A percentile compares a stretch with the other conserved stretches of the same genome.
phyloP scores from a whole-genome alignment of 2,888 invertebrate genomes.

The Netelia inedita region DNA sequence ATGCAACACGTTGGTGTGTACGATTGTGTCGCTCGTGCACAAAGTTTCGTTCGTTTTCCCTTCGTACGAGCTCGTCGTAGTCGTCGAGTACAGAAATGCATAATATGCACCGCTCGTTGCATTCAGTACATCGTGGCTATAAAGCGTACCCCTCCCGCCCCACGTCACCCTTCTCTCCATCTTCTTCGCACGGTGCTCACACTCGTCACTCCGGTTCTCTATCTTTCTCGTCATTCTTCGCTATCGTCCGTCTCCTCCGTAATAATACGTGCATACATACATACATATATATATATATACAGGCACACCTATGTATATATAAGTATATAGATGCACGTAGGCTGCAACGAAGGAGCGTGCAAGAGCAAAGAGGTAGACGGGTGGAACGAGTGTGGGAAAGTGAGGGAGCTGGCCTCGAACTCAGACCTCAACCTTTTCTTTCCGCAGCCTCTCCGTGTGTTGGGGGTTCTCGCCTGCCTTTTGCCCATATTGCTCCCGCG shows the following conservation, averaged over 20 bases:
- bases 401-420: slow-evolving; percentile 84
- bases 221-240: slow-evolving; percentile 43
- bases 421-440: slow-evolving; percentile 84
- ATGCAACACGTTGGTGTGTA: background rate
- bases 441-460: slow-evolving; percentile 53
- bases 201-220: slow-evolving; percentile 48
- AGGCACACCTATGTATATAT: slow-evolving; percentile 1
- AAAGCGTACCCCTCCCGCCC: background rate
- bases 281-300: slow-evolving; percentile 23
- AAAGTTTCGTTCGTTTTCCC: slow-evolving; percentile 8
- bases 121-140: slow-evolving; percentile 11
- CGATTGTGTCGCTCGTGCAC: background rate
- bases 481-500: slow-evolving; percentile 23
- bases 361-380: slow-evolving; percentile 65
- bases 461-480: background rate
- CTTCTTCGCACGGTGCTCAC: background rate
- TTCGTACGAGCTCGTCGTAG: background rate
- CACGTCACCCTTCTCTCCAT: no score
- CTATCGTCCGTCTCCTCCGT: slow-evolving; percentile 40
- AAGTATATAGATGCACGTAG: slow-evolving; percentile 63
- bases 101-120: slow-evolving; percentile 28
- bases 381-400: slow-evolving; percentile 81
- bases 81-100: slow-evolving; percentile 22
- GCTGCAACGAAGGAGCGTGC: slow-evolving; percentile 21
- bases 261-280: slow-evolving; percentile 58